Evolutionary conservation across 23 tunicate genomes (phyloP), one percentile per base, ranked within the genome.

Genomic region (Trididemnum nubilum): DNA sequence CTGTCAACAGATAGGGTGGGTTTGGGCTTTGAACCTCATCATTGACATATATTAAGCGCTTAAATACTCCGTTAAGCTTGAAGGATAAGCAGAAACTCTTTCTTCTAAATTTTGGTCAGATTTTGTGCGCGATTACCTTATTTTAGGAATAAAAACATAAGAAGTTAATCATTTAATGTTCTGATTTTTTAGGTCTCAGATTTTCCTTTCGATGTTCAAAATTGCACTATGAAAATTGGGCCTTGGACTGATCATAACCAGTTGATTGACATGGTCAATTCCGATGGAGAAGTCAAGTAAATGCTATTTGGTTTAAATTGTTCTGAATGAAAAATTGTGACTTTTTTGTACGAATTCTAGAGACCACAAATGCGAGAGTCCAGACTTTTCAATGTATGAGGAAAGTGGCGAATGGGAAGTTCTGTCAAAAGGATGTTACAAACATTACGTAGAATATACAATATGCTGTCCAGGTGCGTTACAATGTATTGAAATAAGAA

Each of bases 191-290:
- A 92, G 98, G 99, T 95, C 1, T 95, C 99, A 0, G 77, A 87
- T 31, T 95, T 95, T 90, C 99, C 99, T 0, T 95, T 95, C 79
- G 99, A 95, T 70, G 90, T 96, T 18, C 99, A 95, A 86, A 95
- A 95, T 76, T 95, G 99, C 72, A 95, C 99, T 31, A 89, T 95
- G 99, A 95, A 95, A 59, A 95, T 95, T 35, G 99, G 99, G 5
- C 86, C 96, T 0, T 95, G 99, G 99, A 86, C 99, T 0, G 92
- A 94, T 22, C 88, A 85, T 51, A 54, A 72, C 40, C 81, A 80
- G 71, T 70, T 89, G 27, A 78, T 95, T n/a, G 99, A 95, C 65
- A 90, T 95, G 84, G 96, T 90, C 9, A 95, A 90, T 63, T 72
- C 83, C 2, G 99, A 95, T 78, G 84, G 86, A 23, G 31, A 40